Conservation (phyloP, 2,113 vertebrate genomes). For the Eptesicus fuscus region DNA sequence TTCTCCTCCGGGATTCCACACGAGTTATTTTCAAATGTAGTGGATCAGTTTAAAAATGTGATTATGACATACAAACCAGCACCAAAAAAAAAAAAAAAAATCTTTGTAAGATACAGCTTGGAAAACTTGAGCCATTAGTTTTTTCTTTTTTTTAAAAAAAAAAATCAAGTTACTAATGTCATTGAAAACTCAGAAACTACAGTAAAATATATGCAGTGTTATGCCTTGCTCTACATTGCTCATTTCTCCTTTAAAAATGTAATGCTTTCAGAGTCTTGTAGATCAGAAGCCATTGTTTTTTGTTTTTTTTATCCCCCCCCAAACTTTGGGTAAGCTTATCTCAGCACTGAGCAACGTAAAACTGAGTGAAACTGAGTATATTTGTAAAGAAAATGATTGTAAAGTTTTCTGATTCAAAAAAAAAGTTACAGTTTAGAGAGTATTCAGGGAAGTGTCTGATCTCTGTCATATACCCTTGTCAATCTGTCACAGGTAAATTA, state of each 20-base stretch:
- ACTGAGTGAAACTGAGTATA: neutral
- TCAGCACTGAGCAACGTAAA: neutral
- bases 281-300: neutral
- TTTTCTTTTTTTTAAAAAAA: neutral
- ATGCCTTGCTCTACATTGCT: neutral
- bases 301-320: neutral
- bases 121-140: slow-evolving; percentile 37
- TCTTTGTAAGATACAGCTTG: neutral
- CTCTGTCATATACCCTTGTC: neutral
- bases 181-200: slow-evolving; percentile 28
- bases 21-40: slow-evolving; percentile 5
- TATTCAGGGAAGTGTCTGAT: neutral
- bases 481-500: neutral
- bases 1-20: slow-evolving; percentile 24
- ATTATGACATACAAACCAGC: neutral
- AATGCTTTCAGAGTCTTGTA: neutral
- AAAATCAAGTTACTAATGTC: neutral
- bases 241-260: neutral
- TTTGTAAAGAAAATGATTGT: neutral
- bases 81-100: neutral
- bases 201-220: neutral
- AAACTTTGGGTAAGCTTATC: neutral
- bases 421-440: neutral
- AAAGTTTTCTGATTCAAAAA: neutral
- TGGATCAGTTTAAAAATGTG: slow-evolving; percentile 16